Conservation (phyloP, 1,140 invertebrate genomes). For the Planococcus citri region DNA sequence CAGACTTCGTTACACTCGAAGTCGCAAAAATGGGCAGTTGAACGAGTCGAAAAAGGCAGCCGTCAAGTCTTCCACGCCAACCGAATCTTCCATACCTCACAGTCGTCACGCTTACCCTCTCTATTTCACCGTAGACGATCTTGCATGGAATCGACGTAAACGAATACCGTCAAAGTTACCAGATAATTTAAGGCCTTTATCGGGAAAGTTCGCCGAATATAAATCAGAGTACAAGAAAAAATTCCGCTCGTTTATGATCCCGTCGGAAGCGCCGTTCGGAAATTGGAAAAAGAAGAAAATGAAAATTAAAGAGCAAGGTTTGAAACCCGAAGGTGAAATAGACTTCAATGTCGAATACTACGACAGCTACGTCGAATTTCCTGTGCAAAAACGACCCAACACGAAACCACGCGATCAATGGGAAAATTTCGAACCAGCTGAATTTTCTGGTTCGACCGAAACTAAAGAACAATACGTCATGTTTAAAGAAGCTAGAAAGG, state of each 20-base stretch:
- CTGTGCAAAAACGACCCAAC: neutral
- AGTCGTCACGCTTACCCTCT: neutral
- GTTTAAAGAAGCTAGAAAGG: neutral
- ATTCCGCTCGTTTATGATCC: slow-evolving; percentile 1
- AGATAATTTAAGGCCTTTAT: neutral
- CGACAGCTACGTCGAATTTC: neutral
- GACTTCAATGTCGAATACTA: neutral
- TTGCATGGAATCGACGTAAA: neutral
- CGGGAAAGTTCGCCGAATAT: neutral
- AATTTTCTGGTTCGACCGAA: neutral
- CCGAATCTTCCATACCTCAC: neutral
- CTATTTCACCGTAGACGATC: slow-evolving; percentile 14
- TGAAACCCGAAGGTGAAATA: neutral
- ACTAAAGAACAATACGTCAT: neutral
- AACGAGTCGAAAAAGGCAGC: slow-evolving; percentile 3
- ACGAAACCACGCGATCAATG: neutral
- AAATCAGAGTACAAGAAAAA: neutral
- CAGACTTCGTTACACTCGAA: slow-evolving; percentile 11
- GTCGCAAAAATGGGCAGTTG: slow-evolving; percentile 4
- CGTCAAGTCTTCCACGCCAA: slow-evolving; percentile 1
- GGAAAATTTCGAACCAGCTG: neutral
- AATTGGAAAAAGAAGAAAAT: slow-evolving; percentile 17
- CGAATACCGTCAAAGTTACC: neutral
- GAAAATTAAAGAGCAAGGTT: neutral
- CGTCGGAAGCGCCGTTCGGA: neutral